Percentiles rank a stretch among this genome's conserved stretches.
Evolutionary conservation across 2,888 invertebrate species (phyloP).

Genomic region (Lithophane ornitopus): DNA sequence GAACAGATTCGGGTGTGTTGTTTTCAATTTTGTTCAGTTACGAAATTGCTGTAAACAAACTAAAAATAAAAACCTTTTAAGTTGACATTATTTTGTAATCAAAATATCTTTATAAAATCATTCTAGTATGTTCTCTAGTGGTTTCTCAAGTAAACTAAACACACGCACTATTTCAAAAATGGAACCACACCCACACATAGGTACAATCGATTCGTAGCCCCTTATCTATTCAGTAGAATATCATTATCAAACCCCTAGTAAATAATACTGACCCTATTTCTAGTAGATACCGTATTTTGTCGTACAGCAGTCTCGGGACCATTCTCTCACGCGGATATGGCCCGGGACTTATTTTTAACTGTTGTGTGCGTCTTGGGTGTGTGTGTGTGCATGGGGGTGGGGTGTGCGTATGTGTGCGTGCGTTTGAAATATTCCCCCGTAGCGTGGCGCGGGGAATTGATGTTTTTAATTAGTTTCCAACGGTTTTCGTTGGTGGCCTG

Average conservation of each 20-base stretch:
- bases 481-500: conserved; percentile 87
- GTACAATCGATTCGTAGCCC: conserved; percentile 21
- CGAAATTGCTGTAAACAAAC: not conserved
- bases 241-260: conserved; percentile 60
- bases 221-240: conserved; percentile 56
- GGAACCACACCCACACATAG: conserved; percentile 11
- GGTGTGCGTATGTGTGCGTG: conserved; percentile 81
- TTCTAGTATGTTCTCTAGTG: not conserved
- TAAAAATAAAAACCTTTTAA: not conserved
- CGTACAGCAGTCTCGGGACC: conserved; percentile 71
- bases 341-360: conserved; percentile 88
- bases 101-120: not conserved
- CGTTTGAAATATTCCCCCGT: conserved; percentile 88
- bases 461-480: conserved; percentile 90
- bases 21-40: conserved; percentile 8
- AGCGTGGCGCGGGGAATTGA: conserved; percentile 86
- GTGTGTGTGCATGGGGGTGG: conserved; percentile 75
- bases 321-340: conserved; percentile 88
- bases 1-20: conserved; percentile 18
- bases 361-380: conserved; percentile 82
- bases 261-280: conserved; percentile 61
- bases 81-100: not conserved
- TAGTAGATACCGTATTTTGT: conserved; percentile 73
- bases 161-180: conserved; percentile 5
- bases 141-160: not conserved